These are phyloP conservation scores for Drosophila stalkeri DNA, from an alignment of 2,888 invertebrate species.

Conservation along the genomic window DNA sequence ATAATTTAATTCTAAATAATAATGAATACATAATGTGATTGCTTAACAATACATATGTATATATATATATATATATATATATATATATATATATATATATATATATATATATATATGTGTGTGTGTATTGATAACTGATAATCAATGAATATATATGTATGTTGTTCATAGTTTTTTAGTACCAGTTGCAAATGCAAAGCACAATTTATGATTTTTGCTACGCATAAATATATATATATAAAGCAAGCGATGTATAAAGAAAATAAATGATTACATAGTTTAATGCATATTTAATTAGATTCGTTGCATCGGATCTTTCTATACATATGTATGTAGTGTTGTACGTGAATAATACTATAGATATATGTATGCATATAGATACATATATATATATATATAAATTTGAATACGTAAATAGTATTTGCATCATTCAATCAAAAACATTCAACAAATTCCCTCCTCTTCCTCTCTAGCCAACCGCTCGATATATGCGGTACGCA, in stretches of 20 bases:
- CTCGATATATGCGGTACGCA: not conserved
- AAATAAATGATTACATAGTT: slow-evolving; percentile 19
- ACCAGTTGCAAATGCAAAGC: slow-evolving; percentile 39
- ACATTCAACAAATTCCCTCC: slow-evolving; percentile 20
- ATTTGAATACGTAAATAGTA: slow-evolving; percentile 28
- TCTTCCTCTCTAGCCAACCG: slow-evolving; percentile 11
- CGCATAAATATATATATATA: not conserved
- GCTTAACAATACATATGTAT: slow-evolving; percentile 18
- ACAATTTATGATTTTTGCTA: slow-evolving; percentile 51
- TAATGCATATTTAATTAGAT: slow-evolving; percentile 21
- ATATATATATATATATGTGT: slow-evolving; percentile 13
- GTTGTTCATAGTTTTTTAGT: slow-evolving; percentile 42
- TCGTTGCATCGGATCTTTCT: slow-evolving; percentile 16
- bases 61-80: slow-evolving; percentile 1
- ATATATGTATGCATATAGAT: slow-evolving; percentile 4
- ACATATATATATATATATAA: not conserved
- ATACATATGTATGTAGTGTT: slow-evolving; percentile 7
- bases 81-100: too few relatives aligned
- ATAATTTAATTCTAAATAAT: slow-evolving; percentile 58
- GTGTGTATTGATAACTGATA: slow-evolving; percentile 21
- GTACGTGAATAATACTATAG: slow-evolving; percentile 6
- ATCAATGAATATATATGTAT: slow-evolving; percentile 33
- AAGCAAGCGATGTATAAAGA: slow-evolving; percentile 23
- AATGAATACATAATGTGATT: slow-evolving; percentile 58
- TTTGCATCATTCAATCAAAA: slow-evolving; percentile 24